Base-by-base conservation (phyloP, 2,113 vertebrate species). In the Oenanthe oenanthe region DNA sequence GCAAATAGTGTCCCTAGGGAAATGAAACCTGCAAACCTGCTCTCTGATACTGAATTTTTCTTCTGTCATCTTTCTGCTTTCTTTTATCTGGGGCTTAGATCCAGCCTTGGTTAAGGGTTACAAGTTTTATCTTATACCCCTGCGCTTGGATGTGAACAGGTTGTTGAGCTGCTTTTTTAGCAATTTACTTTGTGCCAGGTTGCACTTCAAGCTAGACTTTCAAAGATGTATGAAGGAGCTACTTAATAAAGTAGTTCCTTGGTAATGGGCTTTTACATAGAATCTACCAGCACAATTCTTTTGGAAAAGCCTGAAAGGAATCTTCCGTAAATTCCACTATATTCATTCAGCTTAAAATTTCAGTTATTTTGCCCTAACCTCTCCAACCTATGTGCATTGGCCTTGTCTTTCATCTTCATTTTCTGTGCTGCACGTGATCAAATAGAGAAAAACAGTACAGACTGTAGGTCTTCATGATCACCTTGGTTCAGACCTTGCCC, bases 381-480 rank as follows among this genome's bases (percentile, higher is more conserved):
- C 29, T 72, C 31, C 17, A 77, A 20, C 10, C 5, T 65, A 8
- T 48, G 12, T 21, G 36, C 4, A 4, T 56, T 67, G 57, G 40
- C n/a, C 43, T 88, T 72, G 25, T 51, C 90, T 91, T 93, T 86
- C 66, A 73, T 88, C 70, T 57, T 34, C 40, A 56, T 96, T 85
- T 77, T 82, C 74, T 50, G 62, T 88, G 45, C 20, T 81, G 21
- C 72, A 85, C 57, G 6, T 38, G 48, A 13, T 73, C 77, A 62
- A 17, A n/a, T 32, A 57, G 9, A 31, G 42, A 63, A 91, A 94
- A 94, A 54, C 48, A 19, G 9, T 26, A 28, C 12, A 45, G 22
- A 12, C 26, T 66, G 9, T 31, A 28, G 47, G 31, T 90, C 10
- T 29, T 89, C 17, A 7, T 16, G 1, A 58, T 42, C 7, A 5